Evolutionary conservation across 2,113 vertebrate species (phyloP).

Genomic region (Casuarius casuarius): DNA sequence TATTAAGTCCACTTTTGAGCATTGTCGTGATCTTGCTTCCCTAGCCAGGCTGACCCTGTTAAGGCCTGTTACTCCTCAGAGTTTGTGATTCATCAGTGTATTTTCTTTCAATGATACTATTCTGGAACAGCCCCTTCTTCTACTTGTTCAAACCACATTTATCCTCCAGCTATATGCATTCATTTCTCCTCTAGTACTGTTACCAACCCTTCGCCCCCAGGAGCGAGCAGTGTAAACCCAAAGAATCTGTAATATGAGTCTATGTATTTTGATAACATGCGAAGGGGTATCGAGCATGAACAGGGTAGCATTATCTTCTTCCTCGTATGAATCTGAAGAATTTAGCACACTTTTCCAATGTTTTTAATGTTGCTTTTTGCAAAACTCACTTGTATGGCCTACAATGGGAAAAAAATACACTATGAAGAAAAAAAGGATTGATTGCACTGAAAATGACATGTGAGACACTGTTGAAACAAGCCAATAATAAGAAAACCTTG

Average conservation of each 20-base stretch:
- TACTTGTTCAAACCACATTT: background rate
- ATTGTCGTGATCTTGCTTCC: background rate
- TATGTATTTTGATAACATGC: background rate
- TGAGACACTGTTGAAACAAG: slow-evolving; percentile 1
- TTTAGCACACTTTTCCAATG: background rate
- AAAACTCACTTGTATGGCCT: background rate
- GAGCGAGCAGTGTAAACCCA: background rate
- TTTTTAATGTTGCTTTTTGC: background rate
- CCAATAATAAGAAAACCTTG: slow-evolving; percentile 1
- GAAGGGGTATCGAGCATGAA: background rate
- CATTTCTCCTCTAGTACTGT: background rate
- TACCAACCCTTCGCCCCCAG: background rate
- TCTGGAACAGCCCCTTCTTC: background rate
- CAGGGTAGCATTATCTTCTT: background rate
- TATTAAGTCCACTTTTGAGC: background rate
- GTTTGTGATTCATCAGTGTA: background rate
- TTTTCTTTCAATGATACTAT: background rate
- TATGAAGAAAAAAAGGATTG: background rate
- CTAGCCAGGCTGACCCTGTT: background rate
- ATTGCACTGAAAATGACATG: background rate
- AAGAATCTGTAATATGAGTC: background rate
- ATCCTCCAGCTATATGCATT: background rate
- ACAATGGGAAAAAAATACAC: background rate
- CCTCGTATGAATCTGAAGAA: background rate
- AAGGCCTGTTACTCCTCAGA: background rate